Evolutionary conservation across 2,113 vertebrate genomes (phyloP).

Genomic region (Meleagris gallopavo): DNA sequence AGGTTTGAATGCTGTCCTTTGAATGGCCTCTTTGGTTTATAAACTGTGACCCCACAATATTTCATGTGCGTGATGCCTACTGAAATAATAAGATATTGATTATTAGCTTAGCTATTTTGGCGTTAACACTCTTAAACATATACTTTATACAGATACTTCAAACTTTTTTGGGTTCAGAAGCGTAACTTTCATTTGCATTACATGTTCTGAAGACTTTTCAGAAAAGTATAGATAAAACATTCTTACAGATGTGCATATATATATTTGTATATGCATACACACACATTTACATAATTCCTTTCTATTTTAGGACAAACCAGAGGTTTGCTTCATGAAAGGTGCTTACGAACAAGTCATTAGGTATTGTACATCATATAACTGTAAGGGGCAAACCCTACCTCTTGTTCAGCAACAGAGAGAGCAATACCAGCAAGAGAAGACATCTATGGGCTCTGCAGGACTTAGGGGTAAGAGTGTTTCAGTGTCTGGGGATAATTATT

Average conservation of each 20-base stretch:
- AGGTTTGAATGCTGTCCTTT: not conserved
- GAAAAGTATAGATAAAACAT: not conserved
- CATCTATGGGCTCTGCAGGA: slow-evolving; percentile 91
- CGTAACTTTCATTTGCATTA: not conserved
- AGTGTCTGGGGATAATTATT: not conserved
- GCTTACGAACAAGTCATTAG: slow-evolving; percentile 94
- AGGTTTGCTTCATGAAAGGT: slow-evolving; percentile 93
- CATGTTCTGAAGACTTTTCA: not conserved
- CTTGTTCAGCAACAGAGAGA: slow-evolving; percentile 91
- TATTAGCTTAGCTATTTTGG: not conserved
- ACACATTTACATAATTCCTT: not conserved
- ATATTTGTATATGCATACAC: not conserved
- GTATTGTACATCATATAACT: slow-evolving; percentile 89
- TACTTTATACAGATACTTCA: not conserved
- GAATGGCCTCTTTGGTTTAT: not conserved
- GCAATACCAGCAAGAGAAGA: slow-evolving; percentile 92
- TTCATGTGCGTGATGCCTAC: not conserved
- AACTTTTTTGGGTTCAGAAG: not conserved
- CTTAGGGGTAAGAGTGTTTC: slow-evolving; percentile 86
- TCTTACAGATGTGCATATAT: not conserved
- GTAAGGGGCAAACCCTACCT: slow-evolving; percentile 81
- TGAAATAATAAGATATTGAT: not conserved
- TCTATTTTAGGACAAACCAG: slow-evolving; percentile 85
- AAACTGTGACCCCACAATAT: not conserved
- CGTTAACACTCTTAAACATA: not conserved